Percentiles rank a stretch among this genome's conserved stretches.
These are phyloP conservation scores for Drosophila parabipectinata DNA, from an alignment of 1,140 invertebrate species.

Conservation along the genomic window DNA sequence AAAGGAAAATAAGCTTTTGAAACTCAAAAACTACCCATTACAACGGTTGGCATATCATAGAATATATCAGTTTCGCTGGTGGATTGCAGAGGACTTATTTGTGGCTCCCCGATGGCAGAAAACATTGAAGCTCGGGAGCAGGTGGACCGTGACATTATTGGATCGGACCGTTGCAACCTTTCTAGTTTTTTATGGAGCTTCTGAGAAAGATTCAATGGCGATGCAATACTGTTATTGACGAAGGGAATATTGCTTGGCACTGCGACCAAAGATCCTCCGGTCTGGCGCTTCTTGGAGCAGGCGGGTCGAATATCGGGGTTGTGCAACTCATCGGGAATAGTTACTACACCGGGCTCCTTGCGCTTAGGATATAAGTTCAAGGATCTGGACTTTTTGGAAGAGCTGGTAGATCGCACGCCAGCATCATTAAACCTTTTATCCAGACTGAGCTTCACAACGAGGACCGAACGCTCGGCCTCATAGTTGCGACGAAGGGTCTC, in stretches of 20 bases:
- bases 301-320: not conserved
- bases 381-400: not conserved
- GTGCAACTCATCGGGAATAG: not conserved
- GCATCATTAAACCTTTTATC: constrained; percentile 13
- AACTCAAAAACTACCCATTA: not conserved
- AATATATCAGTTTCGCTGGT: constrained; percentile 11
- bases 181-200: constrained; percentile 9
- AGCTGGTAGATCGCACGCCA: not conserved
- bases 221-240: constrained; percentile 9
- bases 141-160: too few species aligned
- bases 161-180: constrained; percentile 2
- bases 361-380: not conserved
- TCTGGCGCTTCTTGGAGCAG: constrained; percentile 4
- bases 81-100: not conserved
- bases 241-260: not conserved
- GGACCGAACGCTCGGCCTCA: constrained; percentile 19
- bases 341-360: not conserved
- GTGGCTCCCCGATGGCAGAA: not conserved
- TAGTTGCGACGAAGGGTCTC: constrained; percentile 20
- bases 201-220: constrained; percentile 5
- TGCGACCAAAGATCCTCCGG: constrained; percentile 6
- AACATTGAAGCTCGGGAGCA: too few species aligned
- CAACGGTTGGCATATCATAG: constrained; percentile 8
- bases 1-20: not conserved
- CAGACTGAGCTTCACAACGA: constrained; percentile 28